Evolutionary conservation across 1,140 invertebrate genomes (phyloP), one percentile per base, ranked within the genome.

Genomic region (Hyphantria cunea): DNA sequence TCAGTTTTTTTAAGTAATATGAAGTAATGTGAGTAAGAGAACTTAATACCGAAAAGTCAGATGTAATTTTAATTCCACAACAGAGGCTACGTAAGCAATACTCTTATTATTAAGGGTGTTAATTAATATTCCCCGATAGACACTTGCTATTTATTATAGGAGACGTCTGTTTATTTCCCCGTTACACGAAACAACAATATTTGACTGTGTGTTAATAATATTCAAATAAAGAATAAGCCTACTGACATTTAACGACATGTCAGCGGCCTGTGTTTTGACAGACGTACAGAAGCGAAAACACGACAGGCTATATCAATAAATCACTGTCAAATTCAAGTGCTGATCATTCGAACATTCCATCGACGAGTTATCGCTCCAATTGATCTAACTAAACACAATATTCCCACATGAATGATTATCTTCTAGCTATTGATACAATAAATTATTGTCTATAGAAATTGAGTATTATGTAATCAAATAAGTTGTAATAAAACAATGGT

Each of bases 241-340:
- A n/a, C n/a, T n/a, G n/a, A 56, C 32, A 58, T 31, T 47, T 12
- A 25, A 25, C 17, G 17, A 3, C n/a, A n/a, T 25, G 17, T 25
- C 17, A 45, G 49, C 39, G 12, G 31, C 51, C 37, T 32, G 10
- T 53, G 55, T 12, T 34, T 33, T 76, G 72, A 80, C 69, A 53
- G 80, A 78, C 74, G 60, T 51, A 79, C 73, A 80, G 80, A 81
- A 78, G 79, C 71, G 68, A 42, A 59, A 53, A 64, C 25, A 34
- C 52, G 80, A 84, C 80, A 72, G 71, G 64, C 61, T 64, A 86
- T 72, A 80, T 86, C 82, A 86, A 78, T 70, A 72, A 68, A 74
- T 78, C 75, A 62, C 47, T 63, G 64, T 32, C 11, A 25, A 44
- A 45, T 49, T 37, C 34, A 25, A 33, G 45, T 48, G 54, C 17